Conservation (phyloP, 2,113 vertebrate genomes). For the Maccullochella peelii region DNA sequence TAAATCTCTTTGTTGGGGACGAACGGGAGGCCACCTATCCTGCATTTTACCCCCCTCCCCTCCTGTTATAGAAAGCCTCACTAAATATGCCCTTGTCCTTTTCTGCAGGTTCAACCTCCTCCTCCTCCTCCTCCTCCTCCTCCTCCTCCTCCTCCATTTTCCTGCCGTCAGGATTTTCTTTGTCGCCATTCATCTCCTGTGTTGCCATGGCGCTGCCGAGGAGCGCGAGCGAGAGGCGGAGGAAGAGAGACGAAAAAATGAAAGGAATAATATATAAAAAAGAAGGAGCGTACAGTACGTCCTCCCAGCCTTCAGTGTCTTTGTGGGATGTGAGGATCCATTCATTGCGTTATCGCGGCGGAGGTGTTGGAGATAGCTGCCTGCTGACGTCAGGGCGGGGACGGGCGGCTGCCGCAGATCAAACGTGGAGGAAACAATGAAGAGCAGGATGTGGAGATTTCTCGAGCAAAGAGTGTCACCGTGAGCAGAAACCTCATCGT, state of each 20-base stretch:
- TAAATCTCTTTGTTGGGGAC: conserved; percentile 26
- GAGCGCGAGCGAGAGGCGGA: conserved; percentile 32
- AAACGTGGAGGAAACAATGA: conserved; percentile 36
- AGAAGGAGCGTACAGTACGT: conserved; percentile 30
- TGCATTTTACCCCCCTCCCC: conserved; percentile 28
- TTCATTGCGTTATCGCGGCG: conserved; percentile 18
- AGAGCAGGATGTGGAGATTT: conserved; percentile 36
- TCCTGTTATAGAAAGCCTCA: conserved; percentile 31
- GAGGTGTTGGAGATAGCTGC: conserved; percentile 35
- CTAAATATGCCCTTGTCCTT: conserved; percentile 53
- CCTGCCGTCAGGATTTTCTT: conserved; percentile 60
- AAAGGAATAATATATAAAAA: conserved; percentile 28
- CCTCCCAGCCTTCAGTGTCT: conserved; percentile 12
- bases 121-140: conserved; percentile 17
- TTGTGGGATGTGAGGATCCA: conserved; percentile 37
- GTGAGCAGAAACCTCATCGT: not conserved
- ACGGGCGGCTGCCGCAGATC: conserved; percentile 23
- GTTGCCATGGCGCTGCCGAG: conserved; percentile 59
- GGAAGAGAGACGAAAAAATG: conserved; percentile 13
- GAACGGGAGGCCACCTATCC: not conserved
- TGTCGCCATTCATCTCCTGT: conserved; percentile 58
- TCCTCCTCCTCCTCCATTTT: conserved; percentile 45
- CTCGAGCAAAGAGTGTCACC: not conserved
- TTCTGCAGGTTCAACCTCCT: conserved; percentile 36
- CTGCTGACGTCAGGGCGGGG: conserved; percentile 64